Base-by-base conservation (phyloP, 2,797 vertebrate species). In the Leptoclinus maculatus region DNA sequence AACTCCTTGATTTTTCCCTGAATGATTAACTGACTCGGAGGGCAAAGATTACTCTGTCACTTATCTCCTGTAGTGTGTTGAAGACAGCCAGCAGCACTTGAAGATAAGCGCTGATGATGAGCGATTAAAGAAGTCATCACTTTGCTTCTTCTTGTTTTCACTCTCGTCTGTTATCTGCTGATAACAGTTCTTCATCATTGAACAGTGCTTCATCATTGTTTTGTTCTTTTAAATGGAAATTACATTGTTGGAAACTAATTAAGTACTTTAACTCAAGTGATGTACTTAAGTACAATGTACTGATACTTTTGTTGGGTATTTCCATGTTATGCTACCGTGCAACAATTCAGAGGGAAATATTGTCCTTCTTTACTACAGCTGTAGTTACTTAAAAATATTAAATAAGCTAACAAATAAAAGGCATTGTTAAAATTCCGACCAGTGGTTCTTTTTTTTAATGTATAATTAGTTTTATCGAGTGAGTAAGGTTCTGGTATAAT, bases 21-120 rank as follows among this genome's bases (percentile, higher is more conserved):
- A 95, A 95, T 95, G 88, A 96, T 95, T 95, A 94, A 95, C 94
- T 56, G 76, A 83, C 71, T 83, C 71, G 74, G 76, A 72, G 93
- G 88, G 69, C 93, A 94, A 91, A 91, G 88, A 78, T 78, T 56
- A 78, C 53, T 86, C 67, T 72, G 23, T 87, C 41, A 62, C 79
- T 83, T 71, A 85, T 80, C 69, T 82, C 23, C 57, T 29, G 23
- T 49, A 16, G 45, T 39, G 54, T 19, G 23, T 25, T 60, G 3
- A 76, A 66, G 45, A 69, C 38, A 39, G 41, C 21, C 27, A 6
- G 39, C 59, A 43, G 68, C 32, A 21, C 51, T 47, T 51, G 2
- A 10, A 88, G 85, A 87, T 83, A 83, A 80, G 70, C 63, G 11
- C 3, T 36, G 53, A 80, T 63, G 68, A 83, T 85, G 54, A 82